Percentiles rank a stretch among this genome's conserved stretches.
Evolutionary conservation across 2,797 vertebrate species (phyloP).

Genomic region (Tapirus indicus): DNA sequence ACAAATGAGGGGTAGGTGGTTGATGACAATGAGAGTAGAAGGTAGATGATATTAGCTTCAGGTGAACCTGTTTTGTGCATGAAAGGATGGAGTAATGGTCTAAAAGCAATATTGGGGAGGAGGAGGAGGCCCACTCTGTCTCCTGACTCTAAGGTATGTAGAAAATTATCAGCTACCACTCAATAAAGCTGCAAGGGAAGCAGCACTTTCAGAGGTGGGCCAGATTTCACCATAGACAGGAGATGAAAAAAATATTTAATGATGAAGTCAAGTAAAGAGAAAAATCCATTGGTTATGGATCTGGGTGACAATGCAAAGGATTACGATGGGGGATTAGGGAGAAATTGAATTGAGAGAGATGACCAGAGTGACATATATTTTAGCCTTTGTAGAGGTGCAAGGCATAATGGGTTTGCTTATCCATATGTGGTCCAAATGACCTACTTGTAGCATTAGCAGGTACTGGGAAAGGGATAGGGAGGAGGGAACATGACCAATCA

Average conservation of each 20-base stretch:
- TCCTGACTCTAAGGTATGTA: not conserved
- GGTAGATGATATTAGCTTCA: not conserved
- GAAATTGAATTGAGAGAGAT: not conserved
- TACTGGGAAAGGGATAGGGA: not conserved
- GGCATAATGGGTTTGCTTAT: not conserved
- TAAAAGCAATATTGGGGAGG: not conserved
- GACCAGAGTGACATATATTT: not conserved
- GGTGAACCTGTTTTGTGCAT: not conserved
- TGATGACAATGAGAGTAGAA: not conserved
- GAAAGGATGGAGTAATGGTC: not conserved
- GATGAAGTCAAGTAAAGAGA: not conserved
- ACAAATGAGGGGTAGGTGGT: not conserved
- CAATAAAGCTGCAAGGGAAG: not conserved
- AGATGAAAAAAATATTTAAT: not conserved
- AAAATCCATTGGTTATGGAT: not conserved
- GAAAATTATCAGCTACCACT: not conserved
- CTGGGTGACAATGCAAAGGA: not conserved
- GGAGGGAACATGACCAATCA: not conserved
- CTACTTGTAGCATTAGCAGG: not conserved
- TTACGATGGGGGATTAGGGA: not conserved
- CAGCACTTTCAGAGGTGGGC: not conserved
- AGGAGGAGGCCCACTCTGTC: not conserved
- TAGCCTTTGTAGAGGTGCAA: not conserved
- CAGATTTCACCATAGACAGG: not conserved
- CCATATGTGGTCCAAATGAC: not conserved